Evolutionary conservation across 2,797 vertebrate genomes (phyloP).

Genomic region (Artibeus jamaicensis): DNA sequence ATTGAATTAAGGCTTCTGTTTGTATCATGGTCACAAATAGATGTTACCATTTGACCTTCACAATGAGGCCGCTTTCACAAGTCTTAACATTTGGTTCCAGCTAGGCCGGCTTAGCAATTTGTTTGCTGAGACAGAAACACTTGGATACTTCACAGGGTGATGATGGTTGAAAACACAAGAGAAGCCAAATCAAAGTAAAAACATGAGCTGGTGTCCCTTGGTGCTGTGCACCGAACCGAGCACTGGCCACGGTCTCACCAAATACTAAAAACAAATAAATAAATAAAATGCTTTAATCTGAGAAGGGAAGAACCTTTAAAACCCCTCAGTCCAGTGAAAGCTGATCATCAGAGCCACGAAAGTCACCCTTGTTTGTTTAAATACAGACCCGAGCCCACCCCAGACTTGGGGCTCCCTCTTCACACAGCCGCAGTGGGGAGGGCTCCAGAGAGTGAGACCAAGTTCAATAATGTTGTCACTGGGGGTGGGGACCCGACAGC

Average conservation of each 20-base stretch:
- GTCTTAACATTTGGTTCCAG: background rate
- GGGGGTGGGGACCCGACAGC: too few species aligned
- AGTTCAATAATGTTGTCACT: too few species aligned
- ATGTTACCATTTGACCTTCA: background rate
- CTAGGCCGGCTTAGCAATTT: rapidly evolving
- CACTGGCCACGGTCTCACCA: background rate
- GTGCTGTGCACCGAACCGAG: background rate
- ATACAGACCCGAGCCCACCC: background rate
- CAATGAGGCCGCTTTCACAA: background rate
- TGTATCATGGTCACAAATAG: rapidly evolving
- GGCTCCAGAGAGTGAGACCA: rapidly evolving
- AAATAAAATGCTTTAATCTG: background rate
- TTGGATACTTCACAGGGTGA: background rate
- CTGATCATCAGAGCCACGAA: background rate
- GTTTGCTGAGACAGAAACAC: background rate
- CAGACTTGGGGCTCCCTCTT: background rate
- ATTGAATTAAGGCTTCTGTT: background rate
- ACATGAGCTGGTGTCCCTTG: rapidly evolving
- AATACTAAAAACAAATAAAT: background rate
- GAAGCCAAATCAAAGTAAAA: rapidly evolving
- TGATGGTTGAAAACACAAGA: background rate
- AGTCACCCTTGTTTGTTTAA: background rate
- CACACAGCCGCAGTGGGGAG: rapidly evolving
- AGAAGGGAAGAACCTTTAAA: background rate
- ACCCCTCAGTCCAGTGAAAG: background rate